These are phyloP conservation scores for Symphodus melops DNA, from an alignment of 2,113 vertebrate genomes.

Conservation along the genomic window DNA sequence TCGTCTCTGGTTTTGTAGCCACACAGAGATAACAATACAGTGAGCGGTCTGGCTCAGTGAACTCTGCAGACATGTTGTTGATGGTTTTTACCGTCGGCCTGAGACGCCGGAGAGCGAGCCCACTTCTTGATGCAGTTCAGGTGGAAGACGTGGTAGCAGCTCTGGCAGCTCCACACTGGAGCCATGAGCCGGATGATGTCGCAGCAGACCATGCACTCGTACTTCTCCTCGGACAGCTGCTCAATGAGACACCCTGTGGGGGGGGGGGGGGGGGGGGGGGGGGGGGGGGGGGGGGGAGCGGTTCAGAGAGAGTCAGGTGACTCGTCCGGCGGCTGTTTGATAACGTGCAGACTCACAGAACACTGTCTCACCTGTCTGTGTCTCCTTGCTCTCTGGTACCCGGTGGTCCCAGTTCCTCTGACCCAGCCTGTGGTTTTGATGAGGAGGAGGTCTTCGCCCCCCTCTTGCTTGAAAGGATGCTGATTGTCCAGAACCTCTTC, in stretches of 20 bases:
- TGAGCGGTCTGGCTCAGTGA: neutral
- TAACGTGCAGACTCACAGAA: too few species aligned
- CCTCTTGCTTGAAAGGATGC: conserved; percentile 77
- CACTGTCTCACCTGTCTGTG: conserved; percentile 90
- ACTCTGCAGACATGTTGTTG: neutral
- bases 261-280: neutral
- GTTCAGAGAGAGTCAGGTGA: neutral
- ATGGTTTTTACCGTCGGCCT: conserved; percentile 88
- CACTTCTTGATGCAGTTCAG: conserved; percentile 98
- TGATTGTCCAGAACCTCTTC: conserved; percentile 76
- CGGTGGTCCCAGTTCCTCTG: conserved; percentile 86
- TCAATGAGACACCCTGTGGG: conserved; percentile 92
- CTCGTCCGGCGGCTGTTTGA: neutral
- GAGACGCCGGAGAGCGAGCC: conserved; percentile 95
- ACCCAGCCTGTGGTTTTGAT: conserved; percentile 80
- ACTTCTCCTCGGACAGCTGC: conserved; percentile 95
- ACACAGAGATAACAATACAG: neutral
- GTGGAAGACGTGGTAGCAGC: conserved; percentile 97
- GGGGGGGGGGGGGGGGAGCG: neutral
- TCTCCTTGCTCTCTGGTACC: conserved; percentile 93
- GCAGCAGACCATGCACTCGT: conserved; percentile 99
- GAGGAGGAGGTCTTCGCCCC: conserved; percentile 78
- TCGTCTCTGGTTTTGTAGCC: too few species aligned
- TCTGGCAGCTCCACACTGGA: conserved; percentile 96
- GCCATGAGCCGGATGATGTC: conserved; percentile 91